A percentile compares a stretch with the other conserved stretches of the same genome.
phyloP scores from a whole-genome alignment of 2,888 invertebrate genomes.

The Eustalomyia histrio region DNA sequence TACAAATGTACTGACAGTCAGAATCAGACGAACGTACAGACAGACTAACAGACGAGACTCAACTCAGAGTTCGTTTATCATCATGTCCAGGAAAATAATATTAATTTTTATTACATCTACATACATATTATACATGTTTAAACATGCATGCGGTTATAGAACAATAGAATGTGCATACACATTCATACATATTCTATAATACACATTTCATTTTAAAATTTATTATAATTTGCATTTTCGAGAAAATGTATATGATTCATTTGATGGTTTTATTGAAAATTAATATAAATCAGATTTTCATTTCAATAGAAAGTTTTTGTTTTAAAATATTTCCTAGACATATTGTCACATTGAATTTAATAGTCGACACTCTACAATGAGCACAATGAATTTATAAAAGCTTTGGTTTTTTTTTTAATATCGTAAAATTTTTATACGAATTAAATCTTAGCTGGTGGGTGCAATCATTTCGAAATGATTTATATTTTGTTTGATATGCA shows the following conservation, averaged over 20 bases:
- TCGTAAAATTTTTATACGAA: too few relatives aligned
- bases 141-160: background rate
- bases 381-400: too few relatives aligned
- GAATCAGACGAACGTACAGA: background rate
- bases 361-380: too few relatives aligned
- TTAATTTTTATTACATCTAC: background rate
- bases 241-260: conserved; percentile 43
- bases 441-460: too few relatives aligned
- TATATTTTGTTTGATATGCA: too few relatives aligned
- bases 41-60: too few relatives aligned
- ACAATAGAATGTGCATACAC: background rate
- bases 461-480: too few relatives aligned
- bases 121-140: background rate
- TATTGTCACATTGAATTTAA: conserved; percentile 45
- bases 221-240: conserved; percentile 50
- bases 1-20: conserved; percentile 28
- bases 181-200: conserved; percentile 13
- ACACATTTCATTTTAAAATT: conserved; percentile 17
- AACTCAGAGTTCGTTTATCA: conserved; percentile 30
- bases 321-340: conserved; percentile 36
- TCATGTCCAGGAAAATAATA: conserved; percentile 55
- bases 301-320: conserved; percentile 41
- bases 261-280: conserved; percentile 41
- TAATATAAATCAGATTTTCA: conserved; percentile 43
- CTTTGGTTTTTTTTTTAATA: too few relatives aligned